These are phyloP conservation scores for Ceyx cyanopectus DNA, from an alignment of 2,113 vertebrate genomes.

Conservation along the genomic window DNA sequence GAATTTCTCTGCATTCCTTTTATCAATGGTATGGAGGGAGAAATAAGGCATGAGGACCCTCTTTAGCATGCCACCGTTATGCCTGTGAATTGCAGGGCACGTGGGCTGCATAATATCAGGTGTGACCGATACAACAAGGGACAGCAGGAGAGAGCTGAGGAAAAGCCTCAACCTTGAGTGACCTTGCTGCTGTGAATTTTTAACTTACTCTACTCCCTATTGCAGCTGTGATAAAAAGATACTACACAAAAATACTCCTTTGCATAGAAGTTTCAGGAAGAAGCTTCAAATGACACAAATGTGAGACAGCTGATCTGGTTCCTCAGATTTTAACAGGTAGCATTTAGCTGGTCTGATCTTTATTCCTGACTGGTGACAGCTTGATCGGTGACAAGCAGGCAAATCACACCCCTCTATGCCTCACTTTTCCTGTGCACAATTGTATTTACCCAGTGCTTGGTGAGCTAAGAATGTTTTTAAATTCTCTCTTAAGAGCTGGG, in stretches of 20 bases:
- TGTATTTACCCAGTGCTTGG: background rate
- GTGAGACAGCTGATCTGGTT: background rate
- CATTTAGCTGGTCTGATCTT: background rate
- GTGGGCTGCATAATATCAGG: background rate
- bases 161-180: conserved; percentile 30
- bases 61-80: background rate
- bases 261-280: background rate
- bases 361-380: background rate
- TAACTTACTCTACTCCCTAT: background rate
- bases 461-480: background rate
- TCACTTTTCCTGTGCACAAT: background rate
- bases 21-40: background rate
- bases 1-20: conserved; percentile 3
- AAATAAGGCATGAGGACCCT: background rate
- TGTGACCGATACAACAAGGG: background rate
- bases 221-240: background rate
- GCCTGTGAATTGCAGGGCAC: background rate
- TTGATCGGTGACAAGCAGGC: background rate
- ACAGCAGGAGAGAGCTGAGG: background rate
- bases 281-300: background rate
- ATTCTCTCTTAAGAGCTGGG: background rate
- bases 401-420: background rate
- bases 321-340: background rate
- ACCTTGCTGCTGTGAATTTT: conserved; percentile 1
- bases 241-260: background rate